Conservation (phyloP, 2,888 invertebrate species). For the Dusona sp. region DNA sequence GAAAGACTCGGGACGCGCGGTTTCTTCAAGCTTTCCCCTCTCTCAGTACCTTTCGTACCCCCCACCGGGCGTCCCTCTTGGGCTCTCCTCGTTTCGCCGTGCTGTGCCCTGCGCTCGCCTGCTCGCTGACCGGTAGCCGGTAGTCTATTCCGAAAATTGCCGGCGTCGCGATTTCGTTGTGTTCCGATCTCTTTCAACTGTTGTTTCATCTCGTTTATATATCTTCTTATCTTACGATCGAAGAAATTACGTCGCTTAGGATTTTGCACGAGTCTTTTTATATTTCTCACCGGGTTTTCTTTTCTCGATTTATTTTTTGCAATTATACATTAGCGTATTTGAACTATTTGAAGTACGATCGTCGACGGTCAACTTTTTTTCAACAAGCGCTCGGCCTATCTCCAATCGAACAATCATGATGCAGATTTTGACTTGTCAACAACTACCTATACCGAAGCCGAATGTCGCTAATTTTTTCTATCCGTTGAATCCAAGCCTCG, state of each 20-base stretch:
- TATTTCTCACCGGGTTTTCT: neutral
- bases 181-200: conserved; percentile 44
- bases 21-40: conserved; percentile 12
- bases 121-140: conserved; percentile 41
- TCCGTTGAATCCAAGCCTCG: conserved; percentile 79
- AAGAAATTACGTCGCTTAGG: neutral
- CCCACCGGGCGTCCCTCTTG: conserved; percentile 9
- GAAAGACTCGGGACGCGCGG: neutral
- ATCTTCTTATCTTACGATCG: neutral
- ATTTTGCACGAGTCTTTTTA: conserved; percentile 7
- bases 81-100: neutral
- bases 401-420: conserved; percentile 45
- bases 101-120: neutral
- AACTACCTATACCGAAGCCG: conserved; percentile 69
- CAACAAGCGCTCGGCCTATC: neutral
- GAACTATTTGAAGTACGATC: conserved; percentile 3
- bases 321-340: neutral
- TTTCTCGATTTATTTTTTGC: neutral
- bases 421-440: conserved; percentile 65
- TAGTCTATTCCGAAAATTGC: conserved; percentile 45
- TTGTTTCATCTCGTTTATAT: conserved; percentile 7
- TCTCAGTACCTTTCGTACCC: conserved; percentile 20
- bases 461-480: conserved; percentile 74
- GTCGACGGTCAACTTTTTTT: neutral
- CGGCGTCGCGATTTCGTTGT: conserved; percentile 37